Conservation (phyloP, 2,797 vertebrate species). For the Meda fulgida region DNA sequence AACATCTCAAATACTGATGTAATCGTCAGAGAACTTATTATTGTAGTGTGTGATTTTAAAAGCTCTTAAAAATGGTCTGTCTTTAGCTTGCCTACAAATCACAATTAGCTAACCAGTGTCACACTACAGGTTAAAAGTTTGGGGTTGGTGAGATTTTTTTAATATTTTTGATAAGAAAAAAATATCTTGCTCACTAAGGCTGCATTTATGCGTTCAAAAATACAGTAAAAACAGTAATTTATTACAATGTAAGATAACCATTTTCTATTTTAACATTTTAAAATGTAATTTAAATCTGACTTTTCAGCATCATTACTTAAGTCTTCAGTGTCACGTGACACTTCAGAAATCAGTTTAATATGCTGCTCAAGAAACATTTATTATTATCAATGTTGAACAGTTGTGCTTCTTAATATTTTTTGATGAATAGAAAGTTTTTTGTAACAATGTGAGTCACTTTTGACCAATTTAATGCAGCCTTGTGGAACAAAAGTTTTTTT, state of each 20-base stretch:
- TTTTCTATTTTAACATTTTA: too few species aligned
- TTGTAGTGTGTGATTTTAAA: not conserved
- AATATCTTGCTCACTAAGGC: not conserved
- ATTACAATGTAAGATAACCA: not conserved
- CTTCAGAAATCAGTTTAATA: not conserved
- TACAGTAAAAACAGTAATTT: not conserved
- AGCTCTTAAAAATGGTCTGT: not conserved
- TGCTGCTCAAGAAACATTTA: not conserved
- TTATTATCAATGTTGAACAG: not conserved
- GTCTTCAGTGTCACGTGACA: too few species aligned
- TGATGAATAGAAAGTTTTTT: too few species aligned
- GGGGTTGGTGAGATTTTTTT: not conserved
- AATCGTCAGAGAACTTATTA: not conserved
- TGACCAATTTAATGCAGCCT: not conserved
- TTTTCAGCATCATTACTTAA: too few species aligned
- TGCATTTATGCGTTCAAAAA: not conserved
- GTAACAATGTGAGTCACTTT: too few species aligned
- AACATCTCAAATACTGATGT: not conserved
- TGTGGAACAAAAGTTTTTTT: too few species aligned
- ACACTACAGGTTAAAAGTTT: too few species aligned
- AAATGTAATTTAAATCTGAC: too few species aligned
- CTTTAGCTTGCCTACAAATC: not conserved
- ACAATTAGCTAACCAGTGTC: not conserved
- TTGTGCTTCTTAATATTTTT: not conserved
- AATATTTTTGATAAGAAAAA: too few species aligned